Conservation (phyloP, 23 tunicate species). For the Halocynthia roretzi region DNA sequence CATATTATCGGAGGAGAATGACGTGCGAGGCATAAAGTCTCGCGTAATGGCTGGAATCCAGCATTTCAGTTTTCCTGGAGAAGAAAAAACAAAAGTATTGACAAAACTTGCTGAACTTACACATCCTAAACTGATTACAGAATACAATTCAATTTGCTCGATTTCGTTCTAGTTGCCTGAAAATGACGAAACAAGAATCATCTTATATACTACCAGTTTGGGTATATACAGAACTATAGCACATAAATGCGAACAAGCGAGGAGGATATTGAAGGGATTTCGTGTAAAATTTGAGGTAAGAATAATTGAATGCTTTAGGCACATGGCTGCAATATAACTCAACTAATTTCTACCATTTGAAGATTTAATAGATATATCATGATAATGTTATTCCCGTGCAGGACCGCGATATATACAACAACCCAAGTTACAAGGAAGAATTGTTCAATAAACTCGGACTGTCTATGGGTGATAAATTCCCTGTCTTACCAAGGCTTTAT, state of each 20-base stretch:
- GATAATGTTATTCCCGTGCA: conserved; percentile 9
- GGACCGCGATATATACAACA: conserved; percentile 78
- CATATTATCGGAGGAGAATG: conserved; percentile 34
- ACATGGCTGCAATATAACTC: not conserved
- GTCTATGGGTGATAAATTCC: conserved; percentile 46
- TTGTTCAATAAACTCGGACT: conserved; percentile 76
- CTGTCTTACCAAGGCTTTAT: conserved; percentile 79
- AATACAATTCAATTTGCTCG: not conserved
- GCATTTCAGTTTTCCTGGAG: conserved; percentile 79
- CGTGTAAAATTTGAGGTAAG: conserved; percentile 86
- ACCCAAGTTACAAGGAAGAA: conserved; percentile 73
- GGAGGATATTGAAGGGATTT: conserved; percentile 55
- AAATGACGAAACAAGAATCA: conserved; percentile 75
- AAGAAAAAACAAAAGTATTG: conserved; percentile 22
- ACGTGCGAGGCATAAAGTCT: conserved; percentile 64
- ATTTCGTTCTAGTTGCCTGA: conserved; percentile 34
- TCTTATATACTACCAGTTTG: conserved; percentile 81
- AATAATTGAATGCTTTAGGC: not conserved
- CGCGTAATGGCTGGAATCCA: conserved; percentile 94
- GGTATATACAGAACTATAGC: conserved; percentile 65
- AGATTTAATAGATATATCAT: not conserved
- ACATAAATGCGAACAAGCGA: conserved; percentile 66
- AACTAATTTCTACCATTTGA: not conserved
- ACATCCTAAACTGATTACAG: not conserved
- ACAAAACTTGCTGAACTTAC: not conserved